Evolutionary conservation across 2,797 vertebrate species (phyloP), one percentile per base, ranked within the genome.

Genomic region (Otolemur crassicaudatus): DNA sequence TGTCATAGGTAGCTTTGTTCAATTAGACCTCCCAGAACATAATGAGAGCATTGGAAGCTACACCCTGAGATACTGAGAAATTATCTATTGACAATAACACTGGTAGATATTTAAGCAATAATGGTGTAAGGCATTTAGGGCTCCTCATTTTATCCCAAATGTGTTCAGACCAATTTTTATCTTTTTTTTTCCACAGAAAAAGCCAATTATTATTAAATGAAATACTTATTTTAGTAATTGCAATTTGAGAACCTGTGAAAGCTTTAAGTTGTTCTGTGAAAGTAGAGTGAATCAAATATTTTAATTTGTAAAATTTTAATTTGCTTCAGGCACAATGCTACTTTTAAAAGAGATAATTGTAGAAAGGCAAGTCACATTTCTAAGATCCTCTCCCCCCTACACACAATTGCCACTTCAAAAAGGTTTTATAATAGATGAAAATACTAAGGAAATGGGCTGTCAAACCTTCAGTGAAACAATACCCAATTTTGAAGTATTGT

Each of bases 211-310:
- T 94, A 12, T 58, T 87, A 95, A 96, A 93, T 79, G 60, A 97
- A 95, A 80, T 25, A 96, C 87, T 96, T 95, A 87, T 83, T 89
- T 96, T 37, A 91, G 25, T 88, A 96, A 97, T 95, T 97, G 34
- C 19, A 63, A 65, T 87, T 96, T 73, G 4, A 93, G 56, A 37
- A 85, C 16, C 17, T 96, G 65, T 97, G 84, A 97, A 93, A 97
- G 88, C 1, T 84, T 70, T 87, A 87, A 19, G 31, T 27, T 80
- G 53, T 91, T 92, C 16, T 82, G 12, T 85, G 19, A 31, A 76
- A 93, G 83, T 72, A 92, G 16, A 97, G 22, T 94, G 12, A 94
- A 49, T 69, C 0, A 97, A 98, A 91, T 1, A 58, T 8, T 93
- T 40, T 81, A 96, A 94, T 85, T 96, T 97, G 80, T 91, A 94